Evolutionary conservation across 92 coral and sea anemone genomes (phyloP).

Genomic region (Metridium senile): DNA sequence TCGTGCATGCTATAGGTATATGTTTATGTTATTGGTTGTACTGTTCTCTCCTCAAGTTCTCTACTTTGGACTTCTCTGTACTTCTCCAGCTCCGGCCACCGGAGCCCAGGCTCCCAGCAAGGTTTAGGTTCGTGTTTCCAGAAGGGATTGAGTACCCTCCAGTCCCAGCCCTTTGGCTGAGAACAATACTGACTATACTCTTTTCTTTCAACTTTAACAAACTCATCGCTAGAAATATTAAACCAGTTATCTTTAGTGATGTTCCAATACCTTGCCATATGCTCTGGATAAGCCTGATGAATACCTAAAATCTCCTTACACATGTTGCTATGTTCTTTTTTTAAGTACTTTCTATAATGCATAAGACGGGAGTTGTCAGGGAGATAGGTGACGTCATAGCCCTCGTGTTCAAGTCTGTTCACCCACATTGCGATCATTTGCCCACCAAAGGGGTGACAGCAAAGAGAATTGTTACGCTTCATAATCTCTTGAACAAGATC

Average conservation of each 20-base stretch:
- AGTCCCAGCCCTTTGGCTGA: conserved; percentile 50
- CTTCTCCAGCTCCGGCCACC: conserved; percentile 35
- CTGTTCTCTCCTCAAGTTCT: conserved; percentile 12
- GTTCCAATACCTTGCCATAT: conserved; percentile 49
- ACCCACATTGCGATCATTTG: conserved; percentile 69
- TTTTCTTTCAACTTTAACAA: conserved; percentile 27
- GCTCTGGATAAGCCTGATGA: conserved; percentile 56
- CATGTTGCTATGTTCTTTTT: conserved; percentile 17
- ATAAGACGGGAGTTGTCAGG: conserved; percentile 50
- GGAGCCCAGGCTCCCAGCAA: conserved; percentile 42
- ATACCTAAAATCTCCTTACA: conserved; percentile 47
- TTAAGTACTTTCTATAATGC: conserved; percentile 23
- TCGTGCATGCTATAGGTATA: too few relatives aligned
- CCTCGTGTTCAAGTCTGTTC: conserved; percentile 47
- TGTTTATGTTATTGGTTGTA: not conserved
- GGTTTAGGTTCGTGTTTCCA: conserved; percentile 54
- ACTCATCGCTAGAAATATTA: conserved; percentile 8
- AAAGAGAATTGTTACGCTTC: conserved; percentile 49
- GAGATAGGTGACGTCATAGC: conserved; percentile 42
- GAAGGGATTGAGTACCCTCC: conserved; percentile 29
- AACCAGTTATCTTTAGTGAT: conserved; percentile 49
- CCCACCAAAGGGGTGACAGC: conserved; percentile 55
- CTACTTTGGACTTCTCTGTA: not conserved
- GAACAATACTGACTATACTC: conserved; percentile 34
- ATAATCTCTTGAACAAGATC: conserved; percentile 52